phyloP scores from a whole-genome alignment of 2,797 vertebrate genomes.

The Varecia variegata region DNA sequence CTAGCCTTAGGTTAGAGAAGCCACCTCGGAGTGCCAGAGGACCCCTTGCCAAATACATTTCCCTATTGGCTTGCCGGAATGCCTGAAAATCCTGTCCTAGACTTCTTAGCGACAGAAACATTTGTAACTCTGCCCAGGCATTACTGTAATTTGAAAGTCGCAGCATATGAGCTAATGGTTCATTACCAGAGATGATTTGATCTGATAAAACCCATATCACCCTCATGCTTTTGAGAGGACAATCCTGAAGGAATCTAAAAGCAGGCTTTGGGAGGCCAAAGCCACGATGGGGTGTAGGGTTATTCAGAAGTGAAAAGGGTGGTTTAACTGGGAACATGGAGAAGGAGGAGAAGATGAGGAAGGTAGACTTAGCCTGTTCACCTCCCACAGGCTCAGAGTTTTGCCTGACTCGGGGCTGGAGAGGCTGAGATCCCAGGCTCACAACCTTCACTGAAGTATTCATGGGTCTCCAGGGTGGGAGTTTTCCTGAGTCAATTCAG shows the following conservation, averaged over 20 bases:
- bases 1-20: neutral
- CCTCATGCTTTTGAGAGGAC: neutral
- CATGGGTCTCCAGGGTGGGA: neutral
- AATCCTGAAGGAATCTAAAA: neutral
- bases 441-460: neutral
- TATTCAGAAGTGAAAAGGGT: neutral
- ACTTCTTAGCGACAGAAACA: neutral
- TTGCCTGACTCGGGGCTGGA: neutral
- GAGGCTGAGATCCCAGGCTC: neutral
- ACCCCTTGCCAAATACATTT: neutral
- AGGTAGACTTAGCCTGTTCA: neutral
- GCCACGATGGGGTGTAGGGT: neutral
- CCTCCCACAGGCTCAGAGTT: neutral
- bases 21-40: neutral
- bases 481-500: neutral
- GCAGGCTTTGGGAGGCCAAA: neutral
- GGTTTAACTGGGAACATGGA: neutral
- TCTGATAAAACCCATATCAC: neutral
- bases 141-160: neutral
- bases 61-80: neutral
- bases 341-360: neutral
- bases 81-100: neutral
- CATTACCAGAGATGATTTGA: neutral
- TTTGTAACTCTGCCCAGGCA: neutral
- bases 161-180: neutral